Evolutionary conservation across 2,113 vertebrate genomes (phyloP), one percentile per base, ranked within the genome.

Genomic region (Gallinago paraguaiae): DNA sequence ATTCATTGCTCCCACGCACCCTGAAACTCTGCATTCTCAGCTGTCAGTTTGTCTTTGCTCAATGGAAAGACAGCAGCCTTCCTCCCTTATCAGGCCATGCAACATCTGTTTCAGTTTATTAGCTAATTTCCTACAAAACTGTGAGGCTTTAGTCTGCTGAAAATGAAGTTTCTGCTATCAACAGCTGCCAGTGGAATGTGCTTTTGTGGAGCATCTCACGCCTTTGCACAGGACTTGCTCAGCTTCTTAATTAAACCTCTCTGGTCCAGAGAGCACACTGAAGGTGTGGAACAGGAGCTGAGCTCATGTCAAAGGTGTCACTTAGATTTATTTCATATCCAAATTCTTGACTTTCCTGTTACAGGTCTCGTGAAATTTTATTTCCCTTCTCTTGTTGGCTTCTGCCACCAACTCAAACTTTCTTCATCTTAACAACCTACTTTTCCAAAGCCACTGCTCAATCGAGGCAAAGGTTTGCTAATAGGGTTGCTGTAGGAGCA

Each of bases 21-120:
- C 60, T 86, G 37, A 86, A 81, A 67, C 39, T 82, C 13, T 43
- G 30, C 33, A 31, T 50, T 56, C 14, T 69, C 0, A 0, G n/a
- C 79, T 77, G 67, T 56, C 63, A 67, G n/a, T 82, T 93, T 82
- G 78, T 85, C 90, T 82, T 92, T 83, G 46, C 51, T 90, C 43
- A 30, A 24, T 56, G 43, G 46, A 78, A 88, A 88, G 50, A 12
- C 37, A 22, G 51, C 56, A 68, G 5, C 31, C 50, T 89, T 80
- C 67, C 59, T 96, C 51, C 43, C 39, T 74, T 88, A 83, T 75
- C 82, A 93, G 76, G 48, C 43, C 17, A 9, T 14, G 64, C 71
- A 88, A 74, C 91, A 95, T 94, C 86, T 95, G 78, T 93, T 97
- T 95, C 83, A 74, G 75, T 87, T 95, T 93, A 89, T 92, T 93